phyloP scores from a whole-genome alignment of 1,140 invertebrate genomes.

The Papilio dardanus region DNA sequence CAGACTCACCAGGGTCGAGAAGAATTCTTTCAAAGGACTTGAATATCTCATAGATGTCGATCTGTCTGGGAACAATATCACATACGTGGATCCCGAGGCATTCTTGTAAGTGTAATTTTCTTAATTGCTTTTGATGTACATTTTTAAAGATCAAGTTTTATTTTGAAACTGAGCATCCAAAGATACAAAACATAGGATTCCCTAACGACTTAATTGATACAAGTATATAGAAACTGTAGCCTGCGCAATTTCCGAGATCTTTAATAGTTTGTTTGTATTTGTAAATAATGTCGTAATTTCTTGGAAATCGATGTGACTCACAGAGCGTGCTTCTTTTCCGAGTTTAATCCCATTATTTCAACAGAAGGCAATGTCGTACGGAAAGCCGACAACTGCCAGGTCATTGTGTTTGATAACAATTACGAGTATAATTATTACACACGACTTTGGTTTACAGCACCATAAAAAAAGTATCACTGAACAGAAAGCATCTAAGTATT shows the following conservation, averaged over 20 bases:
- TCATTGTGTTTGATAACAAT: background rate
- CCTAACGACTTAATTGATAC: background rate
- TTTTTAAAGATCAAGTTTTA: too few species aligned
- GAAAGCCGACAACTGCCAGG: background rate
- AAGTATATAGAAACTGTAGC: background rate
- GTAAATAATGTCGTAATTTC: conserved; percentile 2
- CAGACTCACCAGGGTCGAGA: conserved; percentile 83
- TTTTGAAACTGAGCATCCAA: background rate
- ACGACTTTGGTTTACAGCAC: too few species aligned
- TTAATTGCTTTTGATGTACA: too few species aligned
- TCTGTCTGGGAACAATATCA: conserved; percentile 86
- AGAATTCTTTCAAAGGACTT: conserved; percentile 84
- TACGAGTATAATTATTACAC: too few species aligned
- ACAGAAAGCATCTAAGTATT: too few species aligned
- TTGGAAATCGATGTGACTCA: background rate
- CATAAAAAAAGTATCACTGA: too few species aligned
- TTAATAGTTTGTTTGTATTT: background rate
- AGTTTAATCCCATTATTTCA: conserved; percentile 4
- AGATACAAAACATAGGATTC: background rate
- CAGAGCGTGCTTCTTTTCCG: background rate
- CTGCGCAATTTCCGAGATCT: background rate
- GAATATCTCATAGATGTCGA: conserved; percentile 88
- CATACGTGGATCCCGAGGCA: conserved; percentile 84
- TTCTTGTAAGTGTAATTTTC: conserved; percentile 84
- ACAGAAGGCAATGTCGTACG: background rate